These are phyloP conservation scores for Pseudoatta argentina DNA, from an alignment of 1,140 invertebrate species.

Conservation along the genomic window DNA sequence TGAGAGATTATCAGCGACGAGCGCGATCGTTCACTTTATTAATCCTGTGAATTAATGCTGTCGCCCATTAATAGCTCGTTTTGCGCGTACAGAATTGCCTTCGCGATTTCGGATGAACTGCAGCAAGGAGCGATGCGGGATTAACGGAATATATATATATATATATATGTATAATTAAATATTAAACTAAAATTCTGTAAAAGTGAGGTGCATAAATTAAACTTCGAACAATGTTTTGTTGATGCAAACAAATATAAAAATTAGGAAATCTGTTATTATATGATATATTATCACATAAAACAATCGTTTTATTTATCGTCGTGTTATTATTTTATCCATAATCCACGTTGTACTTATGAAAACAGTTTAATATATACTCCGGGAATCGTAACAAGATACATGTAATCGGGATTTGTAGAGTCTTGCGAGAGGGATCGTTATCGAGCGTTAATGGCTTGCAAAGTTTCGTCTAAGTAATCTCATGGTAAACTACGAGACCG, in stretches of 20 bases:
- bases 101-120: conserved; percentile 58
- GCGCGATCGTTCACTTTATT: conserved; percentile 49
- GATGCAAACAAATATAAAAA: not conserved
- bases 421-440: conserved; percentile 48
- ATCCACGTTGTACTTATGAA: conserved; percentile 3
- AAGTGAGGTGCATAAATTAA: not conserved
- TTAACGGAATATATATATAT: conserved; percentile 43
- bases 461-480: conserved; percentile 52
- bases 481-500: not conserved
- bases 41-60: conserved; percentile 38
- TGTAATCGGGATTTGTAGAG: conserved; percentile 22
- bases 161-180: not conserved
- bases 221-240: not conserved
- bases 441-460: conserved; percentile 38
- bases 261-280: not conserved
- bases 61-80: conserved; percentile 50
- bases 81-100: conserved; percentile 36
- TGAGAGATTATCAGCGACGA: not conserved
- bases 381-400: not conserved
- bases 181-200: conserved; percentile 9
- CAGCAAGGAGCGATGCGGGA: conserved; percentile 13
- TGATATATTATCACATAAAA: not conserved
- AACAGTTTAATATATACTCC: conserved; percentile 39
- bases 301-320: not conserved
- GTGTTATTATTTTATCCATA: not conserved